Evolutionary conservation across 2,888 invertebrate genomes (phyloP).

Genomic region (Amphipoea lucens): DNA sequence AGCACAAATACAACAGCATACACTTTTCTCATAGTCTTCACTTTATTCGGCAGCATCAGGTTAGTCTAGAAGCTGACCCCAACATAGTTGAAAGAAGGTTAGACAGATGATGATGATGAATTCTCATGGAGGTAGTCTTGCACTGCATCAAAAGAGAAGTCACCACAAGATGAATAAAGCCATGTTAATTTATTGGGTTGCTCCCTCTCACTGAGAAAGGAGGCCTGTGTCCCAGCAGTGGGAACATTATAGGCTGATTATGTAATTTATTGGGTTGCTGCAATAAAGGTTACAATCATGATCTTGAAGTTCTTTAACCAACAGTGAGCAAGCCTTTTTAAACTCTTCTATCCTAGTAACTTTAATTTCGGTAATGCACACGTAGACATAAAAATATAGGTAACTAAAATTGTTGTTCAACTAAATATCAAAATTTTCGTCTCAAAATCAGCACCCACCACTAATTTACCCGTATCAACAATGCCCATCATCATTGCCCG

Average conservation of each 20-base stretch:
- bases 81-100: neutral
- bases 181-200: too few species aligned
- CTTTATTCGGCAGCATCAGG: neutral
- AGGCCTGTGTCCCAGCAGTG: too few species aligned
- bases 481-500: slow-evolving; percentile 71
- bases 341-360: neutral
- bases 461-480: slow-evolving; percentile 64
- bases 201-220: too few species aligned
- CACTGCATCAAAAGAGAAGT: neutral
- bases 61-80: neutral
- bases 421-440: neutral
- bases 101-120: neutral
- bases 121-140: neutral
- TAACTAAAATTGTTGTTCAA: neutral
- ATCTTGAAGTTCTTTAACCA: neutral
- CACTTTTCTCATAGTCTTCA: neutral
- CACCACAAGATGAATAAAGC: neutral
- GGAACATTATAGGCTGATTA: too few species aligned
- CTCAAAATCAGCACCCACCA: slow-evolving; percentile 40
- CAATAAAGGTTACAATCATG: too few species aligned
- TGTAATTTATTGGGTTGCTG: too few species aligned
- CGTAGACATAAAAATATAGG: neutral
- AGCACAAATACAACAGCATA: neutral
- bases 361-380: neutral
- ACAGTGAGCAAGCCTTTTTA: neutral